These are phyloP conservation scores for Phataginus tricuspis DNA, from an alignment of 2,797 vertebrate genomes.

Conservation along the genomic window DNA sequence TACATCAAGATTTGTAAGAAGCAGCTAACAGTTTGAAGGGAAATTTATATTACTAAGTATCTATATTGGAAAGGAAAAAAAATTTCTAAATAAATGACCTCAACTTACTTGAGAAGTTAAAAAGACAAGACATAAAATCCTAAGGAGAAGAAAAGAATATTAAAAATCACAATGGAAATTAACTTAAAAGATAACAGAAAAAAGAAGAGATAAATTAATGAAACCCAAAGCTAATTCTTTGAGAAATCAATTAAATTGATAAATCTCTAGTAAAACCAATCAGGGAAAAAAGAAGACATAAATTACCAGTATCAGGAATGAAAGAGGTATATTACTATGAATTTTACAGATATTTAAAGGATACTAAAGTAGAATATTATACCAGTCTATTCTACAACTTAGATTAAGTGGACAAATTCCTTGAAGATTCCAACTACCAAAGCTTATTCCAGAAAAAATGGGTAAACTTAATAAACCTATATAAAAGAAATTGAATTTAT, in stretches of 20 bases:
- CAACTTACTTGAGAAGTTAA: neutral
- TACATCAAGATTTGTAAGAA: neutral
- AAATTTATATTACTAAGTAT: neutral
- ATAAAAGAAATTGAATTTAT: neutral
- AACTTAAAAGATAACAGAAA: conserved; percentile 16
- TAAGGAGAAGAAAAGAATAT: neutral
- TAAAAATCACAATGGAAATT: neutral
- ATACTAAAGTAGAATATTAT: neutral
- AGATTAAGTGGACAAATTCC: conserved; percentile 5
- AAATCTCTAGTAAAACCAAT: neutral
- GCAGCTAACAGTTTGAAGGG: conserved; percentile 1
- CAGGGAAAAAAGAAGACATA: neutral
- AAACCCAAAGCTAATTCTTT: neutral
- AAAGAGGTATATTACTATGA: neutral
- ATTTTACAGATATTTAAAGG: neutral
- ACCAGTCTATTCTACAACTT: conserved; percentile 7
- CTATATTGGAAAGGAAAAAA: neutral
- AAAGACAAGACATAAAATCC: neutral
- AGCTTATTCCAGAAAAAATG: conserved; percentile 36
- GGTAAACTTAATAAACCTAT: neutral
- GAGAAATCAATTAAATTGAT: conserved; percentile 35
- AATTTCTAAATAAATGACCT: neutral
- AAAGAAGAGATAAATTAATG: neutral
- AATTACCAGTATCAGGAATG: neutral
- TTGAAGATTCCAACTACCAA: conserved; percentile 31